Evolutionary conservation across 1,140 invertebrate genomes (phyloP).

Genomic region (Venturia canescens): DNA sequence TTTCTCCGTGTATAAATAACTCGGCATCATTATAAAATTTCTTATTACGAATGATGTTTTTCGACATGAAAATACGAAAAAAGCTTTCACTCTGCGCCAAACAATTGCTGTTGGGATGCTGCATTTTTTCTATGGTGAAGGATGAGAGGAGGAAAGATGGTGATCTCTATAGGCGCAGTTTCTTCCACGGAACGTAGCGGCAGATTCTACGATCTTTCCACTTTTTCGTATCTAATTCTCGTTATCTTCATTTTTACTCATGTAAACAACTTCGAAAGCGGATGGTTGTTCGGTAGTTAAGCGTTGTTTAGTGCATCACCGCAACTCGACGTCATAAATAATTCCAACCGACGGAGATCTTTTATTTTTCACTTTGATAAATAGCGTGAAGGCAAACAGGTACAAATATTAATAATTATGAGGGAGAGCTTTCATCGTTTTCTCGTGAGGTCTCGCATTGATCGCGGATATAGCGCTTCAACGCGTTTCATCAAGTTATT

Average conservation of each 20-base stretch:
- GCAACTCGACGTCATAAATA: slow-evolving; percentile 57
- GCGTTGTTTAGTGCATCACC: slow-evolving; percentile 53
- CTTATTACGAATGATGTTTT: no score
- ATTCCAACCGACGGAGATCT: slow-evolving; percentile 38
- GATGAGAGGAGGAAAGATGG: background rate
- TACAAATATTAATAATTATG: slow-evolving; percentile 63
- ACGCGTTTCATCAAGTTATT: background rate
- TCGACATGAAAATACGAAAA: background rate
- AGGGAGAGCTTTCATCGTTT: slow-evolving; percentile 28
- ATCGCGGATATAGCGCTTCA: slow-evolving; percentile 19
- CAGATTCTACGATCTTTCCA: slow-evolving; percentile 10
- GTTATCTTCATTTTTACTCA: background rate
- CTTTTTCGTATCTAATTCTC: background rate
- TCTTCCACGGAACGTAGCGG: background rate
- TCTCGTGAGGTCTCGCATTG: background rate
- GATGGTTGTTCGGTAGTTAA: slow-evolving; percentile 53
- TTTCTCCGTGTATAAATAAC: no score
- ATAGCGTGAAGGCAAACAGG: slow-evolving; percentile 30
- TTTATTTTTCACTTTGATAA: slow-evolving; percentile 1
- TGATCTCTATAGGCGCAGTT: background rate
- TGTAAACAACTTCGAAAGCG: background rate
- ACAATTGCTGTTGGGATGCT: background rate
- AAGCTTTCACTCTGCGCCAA: background rate
- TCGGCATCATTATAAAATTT: no score
- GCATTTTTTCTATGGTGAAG: background rate